Conservation (phyloP, 2,888 invertebrate genomes). For the Lithophane ornitopus region DNA sequence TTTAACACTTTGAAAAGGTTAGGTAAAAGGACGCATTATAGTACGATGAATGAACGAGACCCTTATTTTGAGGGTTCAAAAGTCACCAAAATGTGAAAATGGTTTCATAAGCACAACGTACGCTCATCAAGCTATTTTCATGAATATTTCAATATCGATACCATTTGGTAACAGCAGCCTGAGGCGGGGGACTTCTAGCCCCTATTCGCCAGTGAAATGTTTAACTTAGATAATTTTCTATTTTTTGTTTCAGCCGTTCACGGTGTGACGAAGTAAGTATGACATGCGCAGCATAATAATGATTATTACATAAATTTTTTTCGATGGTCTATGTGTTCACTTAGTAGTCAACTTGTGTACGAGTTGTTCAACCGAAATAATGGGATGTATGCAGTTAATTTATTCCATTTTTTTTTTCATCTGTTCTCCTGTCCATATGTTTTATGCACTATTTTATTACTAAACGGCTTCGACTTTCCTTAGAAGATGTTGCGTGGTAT, state of each 20-base stretch:
- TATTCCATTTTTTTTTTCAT: neutral
- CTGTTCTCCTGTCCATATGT: neutral
- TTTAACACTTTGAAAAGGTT: constrained; percentile 1
- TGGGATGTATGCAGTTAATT: neutral
- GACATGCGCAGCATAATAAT: neutral
- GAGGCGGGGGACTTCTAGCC: neutral
- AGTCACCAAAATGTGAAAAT: neutral
- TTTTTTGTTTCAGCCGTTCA: constrained; percentile 56
- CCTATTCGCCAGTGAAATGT: neutral
- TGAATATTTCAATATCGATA: neutral
- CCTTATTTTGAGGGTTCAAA: neutral
- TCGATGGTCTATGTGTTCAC: neutral
- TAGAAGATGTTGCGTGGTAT: neutral
- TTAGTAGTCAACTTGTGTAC: neutral
- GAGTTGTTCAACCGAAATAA: neutral
- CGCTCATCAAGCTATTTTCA: neutral
- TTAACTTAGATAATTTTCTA: too few species aligned
- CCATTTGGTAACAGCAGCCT: neutral
- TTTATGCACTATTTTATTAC: neutral
- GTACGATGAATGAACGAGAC: neutral
- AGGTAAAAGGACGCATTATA: neutral
- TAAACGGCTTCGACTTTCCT: neutral
- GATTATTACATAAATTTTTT: neutral
- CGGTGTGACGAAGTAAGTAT: constrained; percentile 59
- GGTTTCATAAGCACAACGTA: too few species aligned